Conservation (phyloP, 2,797 vertebrate species). For the Echeneis naucrates region DNA sequence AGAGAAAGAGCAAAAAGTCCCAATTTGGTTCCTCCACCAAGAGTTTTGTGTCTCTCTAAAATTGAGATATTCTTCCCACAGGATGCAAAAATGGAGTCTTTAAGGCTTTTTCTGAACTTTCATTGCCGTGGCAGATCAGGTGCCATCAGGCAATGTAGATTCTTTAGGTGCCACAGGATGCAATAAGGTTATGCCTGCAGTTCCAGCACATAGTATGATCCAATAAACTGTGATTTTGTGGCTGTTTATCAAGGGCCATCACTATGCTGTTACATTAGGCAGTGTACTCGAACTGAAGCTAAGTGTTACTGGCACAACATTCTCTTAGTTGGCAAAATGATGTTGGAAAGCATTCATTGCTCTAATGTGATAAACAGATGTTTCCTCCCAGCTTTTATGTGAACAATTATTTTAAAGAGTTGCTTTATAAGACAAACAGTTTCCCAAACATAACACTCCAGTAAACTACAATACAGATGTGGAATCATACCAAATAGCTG, state of each 20-base stretch:
- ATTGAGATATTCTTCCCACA: slow-evolving; percentile 2
- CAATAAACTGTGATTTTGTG: neutral
- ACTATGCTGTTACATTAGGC: neutral
- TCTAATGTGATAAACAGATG: slow-evolving; percentile 23
- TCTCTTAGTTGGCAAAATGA: neutral
- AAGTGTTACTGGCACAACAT: neutral
- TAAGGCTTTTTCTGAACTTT: neutral
- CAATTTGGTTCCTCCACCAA: neutral
- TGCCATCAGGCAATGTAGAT: neutral
- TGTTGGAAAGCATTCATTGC: neutral
- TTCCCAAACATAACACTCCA: slow-evolving; percentile 20
- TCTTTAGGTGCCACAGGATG: neutral
- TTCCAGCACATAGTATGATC: neutral
- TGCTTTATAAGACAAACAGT: slow-evolving; percentile 21
- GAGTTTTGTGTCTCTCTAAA: neutral
- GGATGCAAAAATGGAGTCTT: neutral
- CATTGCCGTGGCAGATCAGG: neutral
- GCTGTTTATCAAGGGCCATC: neutral
- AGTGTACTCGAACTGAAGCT: neutral
- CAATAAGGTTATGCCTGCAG: neutral
- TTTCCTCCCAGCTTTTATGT: slow-evolving; percentile 40
- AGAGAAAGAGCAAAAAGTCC: neutral
- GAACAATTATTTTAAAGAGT: slow-evolving; percentile 37
- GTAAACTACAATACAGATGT: slow-evolving; percentile 13
- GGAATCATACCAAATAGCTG: slow-evolving; percentile 1